Evolutionary conservation across 2,113 vertebrate genomes (phyloP).

Genomic region (Chlorocebus sabaeus): DNA sequence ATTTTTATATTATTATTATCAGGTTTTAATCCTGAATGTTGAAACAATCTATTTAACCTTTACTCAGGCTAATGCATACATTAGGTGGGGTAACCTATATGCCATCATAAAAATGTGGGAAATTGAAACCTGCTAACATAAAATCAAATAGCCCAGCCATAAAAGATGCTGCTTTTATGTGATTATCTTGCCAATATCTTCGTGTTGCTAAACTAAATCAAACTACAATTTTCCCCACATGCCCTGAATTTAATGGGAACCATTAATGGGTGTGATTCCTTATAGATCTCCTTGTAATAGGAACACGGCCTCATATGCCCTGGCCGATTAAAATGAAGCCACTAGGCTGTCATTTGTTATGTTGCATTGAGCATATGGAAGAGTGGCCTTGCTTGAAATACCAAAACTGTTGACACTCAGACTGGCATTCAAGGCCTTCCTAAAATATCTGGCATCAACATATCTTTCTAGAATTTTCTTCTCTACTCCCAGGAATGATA

Average conservation of each 20-base stretch:
- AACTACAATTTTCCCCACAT: slow-evolving; percentile 85
- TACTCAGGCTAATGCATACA: slow-evolving; percentile 83
- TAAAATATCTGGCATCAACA: background rate
- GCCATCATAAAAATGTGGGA: slow-evolving; percentile 84
- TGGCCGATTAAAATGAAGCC: slow-evolving; percentile 59
- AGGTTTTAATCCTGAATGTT: slow-evolving; percentile 78
- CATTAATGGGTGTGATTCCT: slow-evolving; percentile 84
- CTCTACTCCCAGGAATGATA: background rate
- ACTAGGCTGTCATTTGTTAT: slow-evolving; percentile 51
- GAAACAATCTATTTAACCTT: slow-evolving; percentile 86
- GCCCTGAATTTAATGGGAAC: slow-evolving; percentile 86
- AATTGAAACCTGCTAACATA: slow-evolving; percentile 86
- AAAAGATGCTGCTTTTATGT: slow-evolving; percentile 87
- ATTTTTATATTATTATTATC: slow-evolving; percentile 40
- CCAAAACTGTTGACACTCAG: slow-evolving; percentile 8
- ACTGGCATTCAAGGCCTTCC: slow-evolving; percentile 17
- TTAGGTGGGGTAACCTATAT: slow-evolving; percentile 81
- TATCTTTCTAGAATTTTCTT: background rate
- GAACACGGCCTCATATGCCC: slow-evolving; percentile 75
- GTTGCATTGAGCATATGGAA: slow-evolving; percentile 68
- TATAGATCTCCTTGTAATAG: slow-evolving; percentile 81
- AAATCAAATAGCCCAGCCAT: slow-evolving; percentile 86
- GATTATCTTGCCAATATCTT: slow-evolving; percentile 89
- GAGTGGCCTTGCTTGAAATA: slow-evolving; percentile 6
- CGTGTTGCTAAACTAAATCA: slow-evolving; percentile 87